Percentiles rank a stretch among this genome's conserved stretches.
Evolutionary conservation across 2,888 invertebrate genomes (phyloP).

Genomic region (Argyresthia goedartella): DNA sequence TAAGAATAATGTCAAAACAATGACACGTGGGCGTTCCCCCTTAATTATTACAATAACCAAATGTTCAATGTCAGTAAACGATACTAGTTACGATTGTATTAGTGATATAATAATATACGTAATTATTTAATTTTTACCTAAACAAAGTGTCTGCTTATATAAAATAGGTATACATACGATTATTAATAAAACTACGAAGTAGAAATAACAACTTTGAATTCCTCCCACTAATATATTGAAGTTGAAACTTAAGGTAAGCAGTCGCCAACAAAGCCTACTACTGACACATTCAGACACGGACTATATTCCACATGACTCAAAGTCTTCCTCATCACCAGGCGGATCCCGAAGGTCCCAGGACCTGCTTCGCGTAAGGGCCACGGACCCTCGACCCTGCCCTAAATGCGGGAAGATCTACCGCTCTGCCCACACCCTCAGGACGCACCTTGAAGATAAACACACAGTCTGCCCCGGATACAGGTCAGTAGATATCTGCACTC

Average conservation of each 20-base stretch:
- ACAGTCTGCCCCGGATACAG: constrained; percentile 92
- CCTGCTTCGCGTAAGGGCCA: constrained; percentile 88
- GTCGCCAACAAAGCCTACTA: not conserved
- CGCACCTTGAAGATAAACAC: constrained; percentile 93
- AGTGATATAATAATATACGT: constrained; percentile 69
- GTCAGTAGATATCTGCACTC: constrained; percentile 22
- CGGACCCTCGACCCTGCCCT: constrained; percentile 92
- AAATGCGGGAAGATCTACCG: constrained; percentile 94
- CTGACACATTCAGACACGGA: not conserved
- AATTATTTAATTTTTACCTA: constrained; percentile 69
- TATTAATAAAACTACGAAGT: constrained; percentile 65
- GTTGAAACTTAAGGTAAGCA: constrained; percentile 10
- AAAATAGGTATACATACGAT: constrained; percentile 25
- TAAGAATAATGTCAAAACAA: not conserved
- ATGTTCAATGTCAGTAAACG: constrained; percentile 66
- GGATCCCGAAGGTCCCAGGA: constrained; percentile 86
- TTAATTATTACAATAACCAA: not conserved
- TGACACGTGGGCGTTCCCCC: constrained; percentile 35
- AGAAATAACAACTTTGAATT: constrained; percentile 26
- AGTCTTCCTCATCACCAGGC: constrained; percentile 23
- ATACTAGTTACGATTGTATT: constrained; percentile 69
- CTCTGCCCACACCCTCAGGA: constrained; percentile 90
- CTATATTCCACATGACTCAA: not conserved
- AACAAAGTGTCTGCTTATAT: constrained; percentile 68
- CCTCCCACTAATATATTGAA: not conserved